phyloP scores from a whole-genome alignment of 2,888 invertebrate species.

The Brachyptera risi region DNA sequence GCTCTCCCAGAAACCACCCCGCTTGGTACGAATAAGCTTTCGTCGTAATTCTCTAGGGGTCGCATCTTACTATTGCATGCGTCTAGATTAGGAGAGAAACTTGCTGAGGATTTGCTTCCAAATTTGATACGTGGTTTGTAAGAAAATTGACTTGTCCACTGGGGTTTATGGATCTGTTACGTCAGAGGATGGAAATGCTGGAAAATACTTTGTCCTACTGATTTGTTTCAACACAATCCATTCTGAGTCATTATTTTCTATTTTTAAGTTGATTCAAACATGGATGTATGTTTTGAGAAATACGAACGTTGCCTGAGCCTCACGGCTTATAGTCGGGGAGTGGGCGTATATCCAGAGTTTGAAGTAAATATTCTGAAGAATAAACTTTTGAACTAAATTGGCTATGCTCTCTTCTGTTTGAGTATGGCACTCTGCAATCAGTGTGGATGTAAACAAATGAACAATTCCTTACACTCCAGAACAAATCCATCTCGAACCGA shows the following conservation, averaged over 20 bases:
- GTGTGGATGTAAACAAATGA: too few species aligned
- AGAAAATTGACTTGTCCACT: slow-evolving; percentile 20
- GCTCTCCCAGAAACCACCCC: slow-evolving; percentile 2
- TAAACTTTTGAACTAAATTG: too few species aligned
- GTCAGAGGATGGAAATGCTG: not conserved
- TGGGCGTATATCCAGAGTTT: too few species aligned
- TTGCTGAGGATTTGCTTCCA: slow-evolving; percentile 8
- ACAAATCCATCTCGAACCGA: too few species aligned
- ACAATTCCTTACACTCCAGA: too few species aligned
- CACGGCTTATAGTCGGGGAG: too few species aligned
- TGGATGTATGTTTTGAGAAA: too few species aligned
- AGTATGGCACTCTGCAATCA: too few species aligned
- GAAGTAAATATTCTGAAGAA: too few species aligned
- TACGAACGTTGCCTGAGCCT: too few species aligned
- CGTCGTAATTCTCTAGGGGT: slow-evolving; percentile 12
- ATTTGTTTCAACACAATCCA: not conserved
- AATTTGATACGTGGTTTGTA: slow-evolving; percentile 19
- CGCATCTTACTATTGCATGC: slow-evolving; percentile 3
- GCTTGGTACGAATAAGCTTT: slow-evolving; percentile 9
- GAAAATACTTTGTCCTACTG: not conserved
- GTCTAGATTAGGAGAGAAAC: slow-evolving; percentile 13
- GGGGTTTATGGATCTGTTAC: not conserved
- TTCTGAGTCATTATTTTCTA: not conserved
- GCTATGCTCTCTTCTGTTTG: too few species aligned
- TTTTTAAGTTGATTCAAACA: too few species aligned